Evolutionary conservation across 2,888 invertebrate genomes (phyloP), one percentile per base, ranked within the genome.

Genomic region (Tolmerus cingulatus): DNA sequence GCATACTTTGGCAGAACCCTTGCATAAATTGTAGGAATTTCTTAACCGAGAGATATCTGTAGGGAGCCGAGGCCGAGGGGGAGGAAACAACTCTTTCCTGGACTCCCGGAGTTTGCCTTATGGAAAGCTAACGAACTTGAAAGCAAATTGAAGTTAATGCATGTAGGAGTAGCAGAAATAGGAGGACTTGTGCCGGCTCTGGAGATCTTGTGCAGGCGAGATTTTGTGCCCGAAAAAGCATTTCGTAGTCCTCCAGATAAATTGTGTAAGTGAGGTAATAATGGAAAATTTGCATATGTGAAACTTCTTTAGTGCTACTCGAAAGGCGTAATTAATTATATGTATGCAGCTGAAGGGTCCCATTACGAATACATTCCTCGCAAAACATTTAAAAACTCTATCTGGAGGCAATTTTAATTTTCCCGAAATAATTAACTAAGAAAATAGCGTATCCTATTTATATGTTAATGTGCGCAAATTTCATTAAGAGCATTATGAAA

Each of bases 1-100:
- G 88, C 88, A 88, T 88, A 88, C 78, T 84, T 84, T 84, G 79
- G 88, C 84, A 77, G 86, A 87, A 87, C 79, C 79, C 87, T 88
- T 88, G 84, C 87, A 84, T 74, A 84, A 81, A 88, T 84, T 88
- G n/a, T 78, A 57, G 51, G 12, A 78, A 40, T 86, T 86, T 86
- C 78, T 66, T 84, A 34, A 57, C 37, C 57, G 14, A 37, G 40
- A 76, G 40, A 34, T 37, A 84, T 84, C 66, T 78, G 51, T 5
- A 16, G 46, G 34, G 27, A 5, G 34, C 37, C 23, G 12, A 66
- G 51, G 16, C 27, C 9, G 57, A 74, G 43, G 55, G 27, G 43
- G 40, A 74, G 85, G 43, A 74, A 43, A 85, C 85, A 85, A 85
- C 85, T 74, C 85, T 85, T 85, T 85, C 37, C 85, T 16, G 34